A percentile compares a stretch with the other conserved stretches of the same genome.
Evolutionary conservation across 2,113 vertebrate genomes (phyloP).

Genomic region (Capreolus pygargus): DNA sequence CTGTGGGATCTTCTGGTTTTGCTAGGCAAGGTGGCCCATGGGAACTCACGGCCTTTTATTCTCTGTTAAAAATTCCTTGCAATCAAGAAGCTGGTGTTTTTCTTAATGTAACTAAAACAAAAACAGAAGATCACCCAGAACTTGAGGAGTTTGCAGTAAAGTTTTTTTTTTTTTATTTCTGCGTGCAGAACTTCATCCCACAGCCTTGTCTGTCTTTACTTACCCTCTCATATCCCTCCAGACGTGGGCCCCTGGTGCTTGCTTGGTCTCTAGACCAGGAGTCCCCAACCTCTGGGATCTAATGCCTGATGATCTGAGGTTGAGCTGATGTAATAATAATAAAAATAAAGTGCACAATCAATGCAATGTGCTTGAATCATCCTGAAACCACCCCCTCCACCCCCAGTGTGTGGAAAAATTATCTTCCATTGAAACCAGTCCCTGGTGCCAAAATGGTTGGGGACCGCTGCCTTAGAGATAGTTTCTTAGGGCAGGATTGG

Average conservation of each 20-base stretch:
- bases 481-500: background rate
- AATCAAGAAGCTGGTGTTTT: background rate
- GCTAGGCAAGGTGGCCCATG: background rate
- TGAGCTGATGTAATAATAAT: background rate
- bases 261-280: background rate
- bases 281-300: background rate
- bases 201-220: background rate
- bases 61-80: background rate
- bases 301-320: background rate
- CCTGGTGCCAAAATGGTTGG: background rate
- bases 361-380: background rate
- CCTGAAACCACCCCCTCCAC: background rate
- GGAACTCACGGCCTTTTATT: background rate
- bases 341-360: background rate
- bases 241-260: background rate
- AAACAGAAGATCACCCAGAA: background rate
- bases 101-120: background rate
- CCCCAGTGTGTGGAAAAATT: background rate
- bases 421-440: background rate
- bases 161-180: background rate
- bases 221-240: background rate
- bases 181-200: background rate
- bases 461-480: background rate
- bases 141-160: background rate
- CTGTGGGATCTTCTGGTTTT: background rate